phyloP scores from a whole-genome alignment of 2,888 invertebrate genomes.

The Agonum fuliginosum region DNA sequence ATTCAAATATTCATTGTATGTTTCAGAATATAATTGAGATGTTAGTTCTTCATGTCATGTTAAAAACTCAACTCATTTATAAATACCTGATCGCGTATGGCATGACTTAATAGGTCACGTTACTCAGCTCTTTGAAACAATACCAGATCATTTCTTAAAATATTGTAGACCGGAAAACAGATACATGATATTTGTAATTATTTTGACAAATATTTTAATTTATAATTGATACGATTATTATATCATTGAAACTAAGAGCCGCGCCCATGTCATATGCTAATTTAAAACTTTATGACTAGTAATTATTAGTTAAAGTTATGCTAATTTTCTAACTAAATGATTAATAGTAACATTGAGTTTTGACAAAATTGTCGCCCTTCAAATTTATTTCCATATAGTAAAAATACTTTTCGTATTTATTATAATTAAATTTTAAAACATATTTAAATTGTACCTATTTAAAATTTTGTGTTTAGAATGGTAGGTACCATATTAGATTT shows the following conservation, averaged over 20 bases:
- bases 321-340: constrained; percentile 1
- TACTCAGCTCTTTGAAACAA: constrained; percentile 19
- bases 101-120: constrained; percentile 32
- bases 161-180: neutral
- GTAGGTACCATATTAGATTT: no score
- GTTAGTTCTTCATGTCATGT: constrained; percentile 9
- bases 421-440: no score
- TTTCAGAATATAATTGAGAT: neutral
- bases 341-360: constrained; percentile 18
- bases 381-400: no score
- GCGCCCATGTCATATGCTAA: constrained; percentile 10
- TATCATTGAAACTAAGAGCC: constrained; percentile 32
- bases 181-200: constrained; percentile 4
- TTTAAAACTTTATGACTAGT: constrained; percentile 17
- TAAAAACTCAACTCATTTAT: constrained; percentile 23
- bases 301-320: constrained; percentile 33
- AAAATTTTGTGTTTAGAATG: no score
- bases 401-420: no score
- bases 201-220: constrained; percentile 17
- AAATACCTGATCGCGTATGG: constrained; percentile 28
- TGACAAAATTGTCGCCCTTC: no score
- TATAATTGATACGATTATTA: constrained; percentile 20
- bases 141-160: constrained; percentile 5
- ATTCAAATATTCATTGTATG: neutral
- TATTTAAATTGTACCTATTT: no score